Conservation (phyloP, 2,113 vertebrate species). For the Dinomys branickii region DNA sequence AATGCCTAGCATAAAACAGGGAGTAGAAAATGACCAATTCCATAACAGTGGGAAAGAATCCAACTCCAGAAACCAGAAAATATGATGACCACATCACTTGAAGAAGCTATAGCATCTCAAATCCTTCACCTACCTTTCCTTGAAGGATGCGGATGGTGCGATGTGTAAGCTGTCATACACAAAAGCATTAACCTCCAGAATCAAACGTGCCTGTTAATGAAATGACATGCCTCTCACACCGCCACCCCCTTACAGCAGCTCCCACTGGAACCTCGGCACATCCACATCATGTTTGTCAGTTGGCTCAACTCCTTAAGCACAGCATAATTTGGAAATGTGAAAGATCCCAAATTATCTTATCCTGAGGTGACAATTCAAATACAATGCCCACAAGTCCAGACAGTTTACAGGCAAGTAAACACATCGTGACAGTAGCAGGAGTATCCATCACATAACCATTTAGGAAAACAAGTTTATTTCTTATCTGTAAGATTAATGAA, state of each 20-base stretch:
- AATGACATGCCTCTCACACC: neutral
- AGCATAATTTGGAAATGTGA: slow-evolving; percentile 67
- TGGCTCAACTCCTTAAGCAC: slow-evolving; percentile 64
- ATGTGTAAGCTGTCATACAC: neutral
- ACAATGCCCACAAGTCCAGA: slow-evolving; percentile 67
- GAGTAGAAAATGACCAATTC: neutral
- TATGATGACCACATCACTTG: neutral
- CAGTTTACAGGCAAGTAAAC: slow-evolving; percentile 64
- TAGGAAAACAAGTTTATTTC: slow-evolving; percentile 68
- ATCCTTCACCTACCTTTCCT: neutral
- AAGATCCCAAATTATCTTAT: slow-evolving; percentile 79
- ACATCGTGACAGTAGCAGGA: neutral
- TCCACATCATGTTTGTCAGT: slow-evolving; percentile 45
- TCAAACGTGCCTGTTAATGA: slow-evolving; percentile 64
- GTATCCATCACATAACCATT: slow-evolving; percentile 53
- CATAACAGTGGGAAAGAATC: neutral
- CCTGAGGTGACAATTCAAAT: slow-evolving; percentile 65
- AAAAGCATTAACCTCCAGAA: slow-evolving; percentile 70
- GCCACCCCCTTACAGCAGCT: neutral
- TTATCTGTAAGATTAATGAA: slow-evolving; percentile 76
- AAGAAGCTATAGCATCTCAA: neutral
- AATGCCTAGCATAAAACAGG: neutral
- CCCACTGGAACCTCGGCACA: neutral
- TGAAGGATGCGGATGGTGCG: neutral
- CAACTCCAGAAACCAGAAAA: neutral